Evolutionary conservation across 2,888 invertebrate genomes (phyloP), one percentile per base, ranked within the genome.

Genomic region (Orthosia gothica): DNA sequence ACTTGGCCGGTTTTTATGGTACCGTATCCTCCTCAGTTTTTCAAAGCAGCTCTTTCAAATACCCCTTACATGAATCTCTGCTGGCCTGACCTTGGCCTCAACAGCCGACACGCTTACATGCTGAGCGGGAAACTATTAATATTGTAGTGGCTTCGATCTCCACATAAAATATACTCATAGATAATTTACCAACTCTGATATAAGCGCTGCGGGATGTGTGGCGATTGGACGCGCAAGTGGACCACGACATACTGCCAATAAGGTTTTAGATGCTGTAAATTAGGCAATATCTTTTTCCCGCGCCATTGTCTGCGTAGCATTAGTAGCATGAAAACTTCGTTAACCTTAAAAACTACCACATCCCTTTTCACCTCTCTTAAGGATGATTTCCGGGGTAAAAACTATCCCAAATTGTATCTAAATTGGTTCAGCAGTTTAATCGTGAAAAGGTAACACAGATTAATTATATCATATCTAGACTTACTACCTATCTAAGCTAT

Each of bases 121-220:
- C 52, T 50, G 32, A 54, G 20, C 54, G 58, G 32, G 32, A 58
- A 47, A 45, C 65, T 59, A 73, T 81, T 26, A 73, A 81, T 83
- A 79, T 83, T 81, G 55, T 12, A 83, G 61, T 18, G 63, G 63
- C 62, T 78, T 73, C 68, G 79, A 83, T 73, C 69, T 52, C 62
- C 69, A 70, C 73, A 70, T 78, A 83, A 81, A 82, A 77, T 73
- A 66, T 59, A 50, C 62, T 82, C 57, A 20, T 77, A 40, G 40
- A 63, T 78, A 78, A 81, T 81, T 78, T 72, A 81, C 45, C 45
- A 20, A 40, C 32, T 49, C 20, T 32, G 57, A 18, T 20, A 26
- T 61, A 52, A 49, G 32, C 47, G 45, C 18, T 26, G 58, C 26
- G 32, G 57, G 59, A 18, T 5, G 20, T n/a, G 23, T 49, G 20